Evolutionary conservation across 2,797 vertebrate genomes (phyloP).

Genomic region (Pseudochaenichthys georgianus): DNA sequence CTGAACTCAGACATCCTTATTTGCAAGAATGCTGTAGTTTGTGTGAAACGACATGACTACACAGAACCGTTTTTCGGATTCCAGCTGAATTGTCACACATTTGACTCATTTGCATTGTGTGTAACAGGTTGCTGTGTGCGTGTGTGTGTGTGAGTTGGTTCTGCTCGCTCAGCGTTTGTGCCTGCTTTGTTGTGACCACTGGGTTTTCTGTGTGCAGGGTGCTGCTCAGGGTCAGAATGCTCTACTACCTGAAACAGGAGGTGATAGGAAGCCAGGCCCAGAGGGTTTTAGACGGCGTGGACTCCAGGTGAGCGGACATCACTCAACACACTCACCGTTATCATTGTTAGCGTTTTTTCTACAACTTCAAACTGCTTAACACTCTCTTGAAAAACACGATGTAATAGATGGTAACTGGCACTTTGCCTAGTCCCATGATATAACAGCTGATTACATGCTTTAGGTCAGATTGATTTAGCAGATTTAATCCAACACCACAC

Average conservation of each 20-base stretch:
- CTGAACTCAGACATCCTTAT: background rate
- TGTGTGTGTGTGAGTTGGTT: slow-evolving; percentile 38
- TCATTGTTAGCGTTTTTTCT: background rate
- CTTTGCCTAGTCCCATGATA: background rate
- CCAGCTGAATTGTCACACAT: slow-evolving; percentile 38
- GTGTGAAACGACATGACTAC: slow-evolving; percentile 5
- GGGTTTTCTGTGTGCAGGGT: slow-evolving; percentile 88
- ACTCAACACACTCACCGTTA: background rate
- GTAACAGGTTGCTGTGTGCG: slow-evolving; percentile 16
- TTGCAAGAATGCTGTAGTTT: background rate
- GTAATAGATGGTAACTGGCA: background rate
- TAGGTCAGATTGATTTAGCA: background rate
- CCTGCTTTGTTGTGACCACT: slow-evolving; percentile 76
- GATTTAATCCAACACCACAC: background rate
- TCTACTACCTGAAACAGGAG: slow-evolving; percentile 99
- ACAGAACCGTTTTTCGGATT: background rate
- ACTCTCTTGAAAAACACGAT: background rate
- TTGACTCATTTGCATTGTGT: slow-evolving; percentile 48
- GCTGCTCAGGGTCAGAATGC: slow-evolving; percentile 98
- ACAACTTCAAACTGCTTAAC: background rate
- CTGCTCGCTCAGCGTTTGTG: slow-evolving; percentile 77
- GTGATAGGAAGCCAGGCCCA: slow-evolving; percentile 95
- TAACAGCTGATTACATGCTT: background rate
- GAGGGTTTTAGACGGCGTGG: slow-evolving; percentile 92
- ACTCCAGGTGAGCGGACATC: slow-evolving; percentile 89